A percentile compares a stretch with the other conserved stretches of the same genome.
Conservation (phyloP, 1,140 invertebrate species). For the Halyomorpha halys region DNA sequence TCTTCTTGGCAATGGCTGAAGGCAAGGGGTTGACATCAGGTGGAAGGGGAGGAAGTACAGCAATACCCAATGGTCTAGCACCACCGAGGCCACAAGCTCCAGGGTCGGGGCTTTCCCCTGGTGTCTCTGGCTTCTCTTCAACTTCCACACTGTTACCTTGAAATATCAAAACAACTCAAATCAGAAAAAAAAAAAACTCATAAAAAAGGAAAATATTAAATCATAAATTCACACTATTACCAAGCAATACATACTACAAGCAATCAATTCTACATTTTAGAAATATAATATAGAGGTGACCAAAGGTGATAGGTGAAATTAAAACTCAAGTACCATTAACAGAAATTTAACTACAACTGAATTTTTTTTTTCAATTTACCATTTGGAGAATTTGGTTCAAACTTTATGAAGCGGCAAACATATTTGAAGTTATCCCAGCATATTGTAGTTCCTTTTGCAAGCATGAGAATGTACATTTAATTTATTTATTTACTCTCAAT, state of each 20-base stretch:
- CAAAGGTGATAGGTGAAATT: no score
- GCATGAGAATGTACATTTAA: constrained; percentile 10
- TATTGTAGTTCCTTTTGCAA: constrained; percentile 18
- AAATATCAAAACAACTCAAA: not conserved
- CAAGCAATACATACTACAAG: no score
- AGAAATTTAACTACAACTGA: no score
- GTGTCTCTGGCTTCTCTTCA: constrained; percentile 36
- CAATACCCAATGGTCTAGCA: constrained; percentile 51
- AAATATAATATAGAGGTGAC: no score
- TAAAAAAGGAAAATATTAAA: not conserved
- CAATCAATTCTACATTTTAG: no score
- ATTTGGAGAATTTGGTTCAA: constrained; percentile 19
- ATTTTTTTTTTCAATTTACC: constrained; percentile 10
- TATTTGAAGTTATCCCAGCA: constrained; percentile 27
- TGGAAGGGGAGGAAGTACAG: constrained; percentile 43
- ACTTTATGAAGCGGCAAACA: constrained; percentile 19
- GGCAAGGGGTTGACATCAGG: constrained; percentile 42
- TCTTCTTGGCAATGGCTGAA: constrained; percentile 37
- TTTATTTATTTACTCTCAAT: not conserved
- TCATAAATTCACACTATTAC: no score
- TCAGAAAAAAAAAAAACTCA: no score
- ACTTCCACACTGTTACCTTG: not conserved
- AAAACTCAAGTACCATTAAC: no score
- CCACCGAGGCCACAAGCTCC: constrained; percentile 61
- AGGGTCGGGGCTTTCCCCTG: constrained; percentile 62